Conservation (phyloP, 1,140 invertebrate genomes). For the Cydia pomonella region DNA sequence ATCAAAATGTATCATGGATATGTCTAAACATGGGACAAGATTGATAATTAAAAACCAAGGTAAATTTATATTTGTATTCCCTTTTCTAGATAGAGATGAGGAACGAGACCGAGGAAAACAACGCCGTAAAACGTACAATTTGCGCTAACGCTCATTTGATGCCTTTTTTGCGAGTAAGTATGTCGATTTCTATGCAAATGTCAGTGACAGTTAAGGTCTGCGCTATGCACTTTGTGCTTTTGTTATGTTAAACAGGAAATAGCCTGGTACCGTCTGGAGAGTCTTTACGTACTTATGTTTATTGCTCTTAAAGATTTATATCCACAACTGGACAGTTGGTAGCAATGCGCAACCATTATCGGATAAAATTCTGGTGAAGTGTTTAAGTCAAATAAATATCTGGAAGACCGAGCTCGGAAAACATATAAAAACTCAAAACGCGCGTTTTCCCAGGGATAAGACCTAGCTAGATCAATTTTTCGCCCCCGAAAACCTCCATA, state of each 20-base stretch:
- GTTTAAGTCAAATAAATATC: no score
- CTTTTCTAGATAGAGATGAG: slow-evolving; percentile 20
- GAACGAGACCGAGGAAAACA: slow-evolving; percentile 19
- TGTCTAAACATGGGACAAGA: not conserved
- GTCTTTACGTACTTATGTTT: not conserved
- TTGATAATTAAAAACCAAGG: slow-evolving; percentile 15
- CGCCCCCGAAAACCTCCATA: no score
- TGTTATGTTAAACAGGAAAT: slow-evolving; percentile 27
- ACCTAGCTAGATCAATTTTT: no score
- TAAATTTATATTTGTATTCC: slow-evolving; percentile 5
- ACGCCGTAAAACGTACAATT: slow-evolving; percentile 23
- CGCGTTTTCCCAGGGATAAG: no score
- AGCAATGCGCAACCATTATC: not conserved
- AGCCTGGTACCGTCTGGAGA: not conserved
- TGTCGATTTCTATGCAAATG: slow-evolving; percentile 31
- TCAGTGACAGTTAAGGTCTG: slow-evolving; percentile 20
- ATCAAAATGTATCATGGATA: not conserved
- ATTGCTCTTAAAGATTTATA: slow-evolving; percentile 4
- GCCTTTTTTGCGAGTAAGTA: slow-evolving; percentile 24
- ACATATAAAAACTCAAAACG: no score
- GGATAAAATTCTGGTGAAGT: no score
- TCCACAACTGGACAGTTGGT: not conserved
- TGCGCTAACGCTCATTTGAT: slow-evolving; percentile 22
- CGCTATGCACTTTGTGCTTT: slow-evolving; percentile 18
- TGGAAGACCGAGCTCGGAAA: no score